These are phyloP conservation scores for Peromyscus nudipes DNA, from an alignment of 2,797 vertebrate species.

Conservation along the genomic window DNA sequence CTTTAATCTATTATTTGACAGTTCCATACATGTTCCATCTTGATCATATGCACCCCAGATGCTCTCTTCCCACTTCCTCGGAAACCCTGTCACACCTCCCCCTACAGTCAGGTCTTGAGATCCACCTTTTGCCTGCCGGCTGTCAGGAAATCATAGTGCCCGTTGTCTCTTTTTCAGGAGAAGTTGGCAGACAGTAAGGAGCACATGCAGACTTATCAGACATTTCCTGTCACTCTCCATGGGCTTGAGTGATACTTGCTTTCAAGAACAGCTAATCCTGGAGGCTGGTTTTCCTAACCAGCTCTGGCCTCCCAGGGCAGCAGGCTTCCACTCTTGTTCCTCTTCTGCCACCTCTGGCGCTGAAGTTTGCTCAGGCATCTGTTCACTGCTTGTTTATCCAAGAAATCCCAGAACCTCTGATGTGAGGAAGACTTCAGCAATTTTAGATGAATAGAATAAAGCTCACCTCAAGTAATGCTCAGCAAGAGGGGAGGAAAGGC, in stretches of 20 bases:
- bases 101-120: background rate
- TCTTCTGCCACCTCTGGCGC: background rate
- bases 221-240: background rate
- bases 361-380: constrained; percentile 19
- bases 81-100: background rate
- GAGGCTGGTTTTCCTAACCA: background rate
- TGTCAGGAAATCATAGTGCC: background rate
- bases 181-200: constrained; percentile 35
- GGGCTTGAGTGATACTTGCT: background rate
- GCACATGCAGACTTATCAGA: background rate
- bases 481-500: accelerated
- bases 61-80: background rate
- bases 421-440: background rate
- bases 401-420: constrained; percentile 15
- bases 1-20: background rate
- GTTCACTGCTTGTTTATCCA: background rate
- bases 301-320: background rate
- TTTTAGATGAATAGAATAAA: background rate
- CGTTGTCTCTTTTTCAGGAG: background rate
- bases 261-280: background rate
- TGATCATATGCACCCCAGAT: background rate
- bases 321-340: accelerated
- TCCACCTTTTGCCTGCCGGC: background rate
- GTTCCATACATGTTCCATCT: background rate
- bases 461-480: background rate